Evolutionary conservation across 2,888 invertebrate genomes (phyloP).

Genomic region (Kuschelorhynchus macadamiae): DNA sequence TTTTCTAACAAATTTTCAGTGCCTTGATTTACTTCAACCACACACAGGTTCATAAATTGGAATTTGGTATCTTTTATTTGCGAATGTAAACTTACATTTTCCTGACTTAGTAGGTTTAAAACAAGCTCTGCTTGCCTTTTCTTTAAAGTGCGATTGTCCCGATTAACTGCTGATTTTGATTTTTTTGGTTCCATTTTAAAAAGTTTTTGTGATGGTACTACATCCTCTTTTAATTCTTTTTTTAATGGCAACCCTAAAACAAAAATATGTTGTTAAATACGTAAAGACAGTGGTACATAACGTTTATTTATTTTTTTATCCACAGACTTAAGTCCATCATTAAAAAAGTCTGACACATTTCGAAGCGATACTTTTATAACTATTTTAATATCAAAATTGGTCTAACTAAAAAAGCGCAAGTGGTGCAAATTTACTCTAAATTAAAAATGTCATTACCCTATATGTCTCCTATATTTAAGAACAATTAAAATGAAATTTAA

Average conservation of each 20-base stretch:
- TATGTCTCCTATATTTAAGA: too few species aligned
- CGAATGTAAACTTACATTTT: neutral
- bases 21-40: neutral
- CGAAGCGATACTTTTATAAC: too few species aligned
- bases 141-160: neutral
- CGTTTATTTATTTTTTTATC: too few species aligned
- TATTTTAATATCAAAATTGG: too few species aligned
- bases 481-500: too few species aligned
- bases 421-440: too few species aligned
- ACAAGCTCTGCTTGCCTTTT: neutral
- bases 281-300: too few species aligned
- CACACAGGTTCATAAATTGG: neutral
- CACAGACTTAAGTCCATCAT: too few species aligned
- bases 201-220: conserved; percentile 4
- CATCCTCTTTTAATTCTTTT: conserved; percentile 12
- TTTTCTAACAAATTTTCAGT: conserved; percentile 2
- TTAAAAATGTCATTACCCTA: too few species aligned
- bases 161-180: neutral
- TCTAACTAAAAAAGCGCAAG: too few species aligned
- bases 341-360: too few species aligned
- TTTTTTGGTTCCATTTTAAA: conserved; percentile 1
- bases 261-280: conserved; percentile 4
- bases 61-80: too few species aligned
- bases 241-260: conserved; percentile 14
- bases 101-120: neutral